Percentiles rank a stretch among this genome's conserved stretches.
Evolutionary conservation across 2,888 invertebrate genomes (phyloP).

Genomic region (Tinea pellionella): DNA sequence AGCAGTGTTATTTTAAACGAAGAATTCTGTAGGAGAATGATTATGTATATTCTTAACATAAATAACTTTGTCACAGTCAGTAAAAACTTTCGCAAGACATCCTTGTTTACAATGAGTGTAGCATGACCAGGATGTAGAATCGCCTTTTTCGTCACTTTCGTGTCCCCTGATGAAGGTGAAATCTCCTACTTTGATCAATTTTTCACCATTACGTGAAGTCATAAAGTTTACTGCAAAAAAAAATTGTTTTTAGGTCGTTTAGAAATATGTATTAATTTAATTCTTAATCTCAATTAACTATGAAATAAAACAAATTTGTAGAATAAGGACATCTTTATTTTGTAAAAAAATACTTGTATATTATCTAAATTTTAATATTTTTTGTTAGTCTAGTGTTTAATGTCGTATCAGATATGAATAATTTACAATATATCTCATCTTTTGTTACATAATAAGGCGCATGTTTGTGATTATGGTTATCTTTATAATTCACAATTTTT

Average conservation of each 20-base stretch:
- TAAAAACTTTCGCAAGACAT: conserved; percentile 50
- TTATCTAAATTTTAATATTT: no score
- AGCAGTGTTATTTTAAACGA: conserved; percentile 35
- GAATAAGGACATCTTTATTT: background rate
- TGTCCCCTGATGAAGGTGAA: conserved; percentile 44
- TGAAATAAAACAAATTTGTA: background rate
- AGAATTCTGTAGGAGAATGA: conserved; percentile 59
- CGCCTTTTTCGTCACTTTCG: conserved; percentile 24
- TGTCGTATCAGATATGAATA: no score
- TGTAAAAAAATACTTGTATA: background rate
- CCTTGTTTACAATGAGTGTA: conserved; percentile 47
- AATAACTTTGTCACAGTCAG: conserved; percentile 38
- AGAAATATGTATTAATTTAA: no score
- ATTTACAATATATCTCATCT: no score
- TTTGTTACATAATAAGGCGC: no score
- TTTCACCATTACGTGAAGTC: conserved; percentile 51
- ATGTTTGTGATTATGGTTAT: no score
- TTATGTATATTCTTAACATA: conserved; percentile 50
- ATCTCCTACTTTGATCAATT: conserved; percentile 52
- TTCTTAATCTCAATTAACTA: no score
- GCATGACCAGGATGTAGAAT: conserved; percentile 48
- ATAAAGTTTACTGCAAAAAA: conserved; percentile 49
- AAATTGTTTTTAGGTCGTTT: background rate
- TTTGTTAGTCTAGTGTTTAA: no score
- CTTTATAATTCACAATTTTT: no score